phyloP scores from a whole-genome alignment of 2,797 vertebrate genomes.

The Trachurus trachurus region DNA sequence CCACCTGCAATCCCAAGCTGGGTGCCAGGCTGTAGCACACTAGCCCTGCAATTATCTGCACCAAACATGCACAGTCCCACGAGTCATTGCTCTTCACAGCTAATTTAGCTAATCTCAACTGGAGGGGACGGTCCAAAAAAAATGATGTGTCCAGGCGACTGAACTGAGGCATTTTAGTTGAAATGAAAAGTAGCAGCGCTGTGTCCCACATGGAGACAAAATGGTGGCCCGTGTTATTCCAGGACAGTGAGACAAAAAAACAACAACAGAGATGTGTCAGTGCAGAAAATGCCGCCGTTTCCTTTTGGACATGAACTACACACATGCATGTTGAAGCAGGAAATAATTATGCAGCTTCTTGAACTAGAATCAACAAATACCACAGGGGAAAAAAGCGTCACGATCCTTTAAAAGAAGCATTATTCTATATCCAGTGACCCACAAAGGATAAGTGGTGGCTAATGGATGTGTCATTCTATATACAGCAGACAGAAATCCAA shows the following conservation, averaged over 20 bases:
- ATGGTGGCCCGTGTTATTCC: slow-evolving; percentile 20
- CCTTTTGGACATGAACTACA: neutral
- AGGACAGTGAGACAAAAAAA: neutral
- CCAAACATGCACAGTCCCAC: slow-evolving; percentile 78
- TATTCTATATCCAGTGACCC: neutral
- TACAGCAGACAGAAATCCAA: neutral
- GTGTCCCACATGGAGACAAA: slow-evolving; percentile 43
- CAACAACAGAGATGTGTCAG: too few relatives aligned
- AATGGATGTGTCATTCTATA: neutral
- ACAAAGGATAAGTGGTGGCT: too few relatives aligned
- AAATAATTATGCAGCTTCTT: neutral
- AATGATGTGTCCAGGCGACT: slow-evolving; percentile 70
- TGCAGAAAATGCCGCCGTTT: too few relatives aligned
- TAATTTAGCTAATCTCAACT: slow-evolving; percentile 85
- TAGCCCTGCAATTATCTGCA: slow-evolving; percentile 83
- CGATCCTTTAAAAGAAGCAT: neutral
- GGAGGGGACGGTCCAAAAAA: slow-evolving; percentile 75
- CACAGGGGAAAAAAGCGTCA: too few relatives aligned
- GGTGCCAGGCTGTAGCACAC: slow-evolving; percentile 72
- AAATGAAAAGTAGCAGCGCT: slow-evolving; percentile 63
- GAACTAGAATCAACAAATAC: too few relatives aligned
- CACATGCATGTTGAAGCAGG: neutral
- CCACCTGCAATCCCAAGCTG: slow-evolving; percentile 79
- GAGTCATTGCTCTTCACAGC: slow-evolving; percentile 84
- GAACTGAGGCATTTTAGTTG: slow-evolving; percentile 66